Evolutionary conservation across 2,888 invertebrate genomes (phyloP).

Genomic region (Eupithecia exiguata): DNA sequence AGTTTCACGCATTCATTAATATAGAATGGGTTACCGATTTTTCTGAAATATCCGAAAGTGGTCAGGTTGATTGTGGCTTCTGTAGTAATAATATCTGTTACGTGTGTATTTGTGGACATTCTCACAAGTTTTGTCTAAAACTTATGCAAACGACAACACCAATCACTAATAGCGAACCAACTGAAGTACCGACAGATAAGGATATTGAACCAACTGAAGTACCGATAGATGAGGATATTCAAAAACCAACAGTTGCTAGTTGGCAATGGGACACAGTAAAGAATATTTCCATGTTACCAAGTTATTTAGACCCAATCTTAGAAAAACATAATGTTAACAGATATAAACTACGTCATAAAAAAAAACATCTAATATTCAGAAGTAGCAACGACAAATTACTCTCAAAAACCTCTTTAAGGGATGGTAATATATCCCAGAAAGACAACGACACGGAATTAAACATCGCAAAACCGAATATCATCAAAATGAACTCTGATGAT

Average conservation of each 20-base stretch:
- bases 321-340: background rate
- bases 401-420: background rate
- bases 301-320: background rate
- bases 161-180: background rate
- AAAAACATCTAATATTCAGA: background rate
- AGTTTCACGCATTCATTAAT: background rate
- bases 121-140: background rate
- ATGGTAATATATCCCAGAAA: background rate
- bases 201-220: background rate
- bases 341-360: background rate
- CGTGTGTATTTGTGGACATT: background rate
- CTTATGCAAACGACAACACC: background rate
- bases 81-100: background rate
- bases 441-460: background rate
- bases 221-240: background rate
- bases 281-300: conserved; percentile 3
- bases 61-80: background rate
- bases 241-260: background rate
- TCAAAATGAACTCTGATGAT: background rate
- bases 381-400: background rate
- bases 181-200: background rate
- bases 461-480: background rate
- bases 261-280: background rate
- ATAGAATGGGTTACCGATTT: background rate
- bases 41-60: background rate